Percentiles rank a stretch among this genome's conserved stretches.
phyloP scores from a whole-genome alignment of 2,113 vertebrate genomes.

The Sander vitreus region DNA sequence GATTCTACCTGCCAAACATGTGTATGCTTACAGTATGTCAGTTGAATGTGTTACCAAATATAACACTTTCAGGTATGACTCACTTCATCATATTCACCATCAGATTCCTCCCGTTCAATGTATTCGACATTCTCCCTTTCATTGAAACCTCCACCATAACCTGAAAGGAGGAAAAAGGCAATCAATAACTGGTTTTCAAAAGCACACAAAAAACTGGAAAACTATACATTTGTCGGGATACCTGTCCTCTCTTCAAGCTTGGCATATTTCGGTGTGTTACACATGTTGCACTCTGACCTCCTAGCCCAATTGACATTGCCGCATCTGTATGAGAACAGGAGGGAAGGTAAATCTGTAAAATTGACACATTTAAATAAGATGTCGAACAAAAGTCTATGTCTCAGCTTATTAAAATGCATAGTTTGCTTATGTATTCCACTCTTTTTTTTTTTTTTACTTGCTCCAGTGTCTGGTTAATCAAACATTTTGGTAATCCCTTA shows the following conservation, averaged over 20 bases:
- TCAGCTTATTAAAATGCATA: neutral
- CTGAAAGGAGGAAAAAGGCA: conserved; percentile 71
- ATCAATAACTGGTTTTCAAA: neutral
- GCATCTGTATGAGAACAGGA: conserved; percentile 83
- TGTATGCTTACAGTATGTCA: neutral
- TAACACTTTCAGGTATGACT: conserved; percentile 21
- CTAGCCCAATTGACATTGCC: conserved; percentile 99
- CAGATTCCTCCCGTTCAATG: conserved; percentile 97
- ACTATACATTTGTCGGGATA: conserved; percentile 54
- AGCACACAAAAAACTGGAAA: neutral
- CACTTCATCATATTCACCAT: conserved; percentile 99
- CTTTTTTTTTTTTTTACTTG: neutral
- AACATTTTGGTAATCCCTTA: neutral
- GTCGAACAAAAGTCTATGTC: neutral
- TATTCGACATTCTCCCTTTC: conserved; percentile 98
- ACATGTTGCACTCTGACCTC: conserved; percentile 99
- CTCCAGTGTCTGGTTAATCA: neutral
- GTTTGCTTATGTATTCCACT: neutral
- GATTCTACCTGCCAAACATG: neutral
- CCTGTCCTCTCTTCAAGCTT: conserved; percentile 98
- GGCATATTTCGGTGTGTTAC: conserved; percentile 98
- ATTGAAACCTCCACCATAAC: conserved; percentile 99
- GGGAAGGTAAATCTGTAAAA: neutral
- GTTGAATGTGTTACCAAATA: neutral
- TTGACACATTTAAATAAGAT: neutral